Evolutionary conservation across 1,140 invertebrate genomes (phyloP), one percentile per base, ranked within the genome.

Genomic region (Lucilia cuprina): DNA sequence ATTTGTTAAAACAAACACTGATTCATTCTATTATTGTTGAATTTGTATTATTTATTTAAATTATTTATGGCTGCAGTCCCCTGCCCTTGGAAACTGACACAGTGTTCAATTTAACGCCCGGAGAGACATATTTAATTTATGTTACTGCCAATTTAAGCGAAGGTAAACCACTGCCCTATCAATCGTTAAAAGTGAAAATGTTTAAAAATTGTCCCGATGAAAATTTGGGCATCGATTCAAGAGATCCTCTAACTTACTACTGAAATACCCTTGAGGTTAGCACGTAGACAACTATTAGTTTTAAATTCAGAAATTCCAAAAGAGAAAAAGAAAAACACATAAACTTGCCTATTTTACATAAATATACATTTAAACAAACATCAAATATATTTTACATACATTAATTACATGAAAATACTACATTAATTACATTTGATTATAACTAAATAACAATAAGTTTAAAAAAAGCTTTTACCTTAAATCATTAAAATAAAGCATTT

Each of bases 61-160:
- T n/a, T n/a, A n/a, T n/a, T n/a, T 3, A 1, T 41, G 41, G 1
- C 55, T 84, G 0, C 30, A 25, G 84, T 80, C 14, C 84, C 85
- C 41, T 84, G 80, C 85, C 49, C 75, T 84, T 90, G n/a, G 89
- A 90, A 85, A 88, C 88, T 77, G 88, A 90, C 60, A 89, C 88
- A 8, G 88, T 90, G 34, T 78, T 89, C 4, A 89, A 89, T 83
- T 83, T 91, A 47, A 87, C 80, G 55, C 89, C 88, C 12, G 89
- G 89, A 14, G 88, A 88, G 65, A 89, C 87, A 21, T 91, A 91
- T 50, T 84, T 91, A 83, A 88, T 90, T 17, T 91, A 91, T 80
- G 89, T 91, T 8, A 91, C 89, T 5, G 88, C 88, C n/a, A 89
- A 89, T 83, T 82, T 91, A 35, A 89, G 87, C 49, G 86, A 88